Conservation (phyloP, 2,888 invertebrate species). For the Spodoptera exigua region DNA sequence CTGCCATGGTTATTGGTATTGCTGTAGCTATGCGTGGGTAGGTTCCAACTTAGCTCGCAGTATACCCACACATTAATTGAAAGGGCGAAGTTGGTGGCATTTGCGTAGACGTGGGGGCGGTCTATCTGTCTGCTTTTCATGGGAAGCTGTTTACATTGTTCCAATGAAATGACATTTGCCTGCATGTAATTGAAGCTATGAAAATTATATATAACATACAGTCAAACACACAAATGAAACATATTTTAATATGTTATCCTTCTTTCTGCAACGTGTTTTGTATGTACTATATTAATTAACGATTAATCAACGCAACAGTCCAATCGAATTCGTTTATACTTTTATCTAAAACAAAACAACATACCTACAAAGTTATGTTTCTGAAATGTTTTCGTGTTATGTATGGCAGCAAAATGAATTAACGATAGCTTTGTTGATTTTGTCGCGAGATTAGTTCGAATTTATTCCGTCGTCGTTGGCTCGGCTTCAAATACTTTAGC, state of each 20-base stretch:
- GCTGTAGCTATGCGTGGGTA: conserved; percentile 62
- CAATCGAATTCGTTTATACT: conserved; percentile 21
- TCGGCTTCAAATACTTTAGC: conserved; percentile 29
- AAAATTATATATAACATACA: too few relatives aligned
- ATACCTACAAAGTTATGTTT: conserved; percentile 23
- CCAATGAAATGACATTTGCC: conserved; percentile 13
- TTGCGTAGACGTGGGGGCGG: conserved; percentile 73
- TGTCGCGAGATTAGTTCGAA: conserved; percentile 43
- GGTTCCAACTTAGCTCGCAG: conserved; percentile 61
- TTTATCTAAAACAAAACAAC: conserved; percentile 20
- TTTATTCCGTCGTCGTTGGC: conserved; percentile 35
- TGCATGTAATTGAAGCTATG: neutral
- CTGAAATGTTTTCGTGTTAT: conserved; percentile 33
- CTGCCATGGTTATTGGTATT: conserved; percentile 54
- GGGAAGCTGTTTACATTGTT: conserved; percentile 40
- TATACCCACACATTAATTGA: conserved; percentile 71
- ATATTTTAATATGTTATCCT: conserved; percentile 23
- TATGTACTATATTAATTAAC: conserved; percentile 9
- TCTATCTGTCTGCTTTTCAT: conserved; percentile 62
- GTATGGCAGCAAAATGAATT: conserved; percentile 34
- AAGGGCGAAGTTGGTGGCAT: conserved; percentile 75
- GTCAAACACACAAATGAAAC: too few relatives aligned
- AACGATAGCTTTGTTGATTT: conserved; percentile 41
- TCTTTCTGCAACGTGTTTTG: conserved; percentile 27
- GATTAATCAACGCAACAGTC: conserved; percentile 22